Evolutionary conservation across 92 coral and sea anemone genomes (phyloP).

Genomic region (Zoanthus gigantus): DNA sequence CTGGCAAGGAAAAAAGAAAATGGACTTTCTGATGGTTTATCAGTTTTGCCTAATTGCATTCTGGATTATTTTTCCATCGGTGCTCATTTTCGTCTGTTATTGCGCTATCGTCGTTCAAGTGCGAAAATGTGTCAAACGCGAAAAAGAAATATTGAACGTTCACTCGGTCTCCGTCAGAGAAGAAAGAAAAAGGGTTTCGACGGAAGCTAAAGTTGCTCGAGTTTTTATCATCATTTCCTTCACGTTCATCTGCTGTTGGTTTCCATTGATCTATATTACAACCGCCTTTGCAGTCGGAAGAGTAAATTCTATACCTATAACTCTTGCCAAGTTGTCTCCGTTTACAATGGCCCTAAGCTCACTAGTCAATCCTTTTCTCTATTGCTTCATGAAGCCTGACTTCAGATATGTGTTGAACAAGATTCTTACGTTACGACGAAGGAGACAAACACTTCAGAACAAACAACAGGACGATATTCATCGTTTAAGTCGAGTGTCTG

Average conservation of each 20-base stretch:
- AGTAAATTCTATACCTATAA: constrained; percentile 17
- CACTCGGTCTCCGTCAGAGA: constrained; percentile 13
- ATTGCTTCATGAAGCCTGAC: constrained; percentile 59
- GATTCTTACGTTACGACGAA: constrained; percentile 8
- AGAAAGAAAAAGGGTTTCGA: constrained; percentile 44
- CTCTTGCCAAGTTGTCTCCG: constrained; percentile 48
- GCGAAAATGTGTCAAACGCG: constrained; percentile 13
- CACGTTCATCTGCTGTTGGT: constrained; percentile 63
- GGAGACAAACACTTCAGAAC: background rate
- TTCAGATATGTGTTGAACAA: constrained; percentile 46
- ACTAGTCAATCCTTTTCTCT: constrained; percentile 59
- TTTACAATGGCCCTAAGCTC: constrained; percentile 61
- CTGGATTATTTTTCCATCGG: constrained; percentile 38
- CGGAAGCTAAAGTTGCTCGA: constrained; percentile 57
- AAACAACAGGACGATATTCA: background rate
- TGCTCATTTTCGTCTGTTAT: constrained; percentile 38
- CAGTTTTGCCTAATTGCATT: constrained; percentile 45
- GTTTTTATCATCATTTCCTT: constrained; percentile 46
- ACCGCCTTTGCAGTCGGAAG: constrained; percentile 56
- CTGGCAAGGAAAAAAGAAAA: constrained; percentile 43
- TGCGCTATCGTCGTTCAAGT: constrained; percentile 35
- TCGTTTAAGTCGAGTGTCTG: constrained; percentile 21
- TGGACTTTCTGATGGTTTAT: constrained; percentile 12
- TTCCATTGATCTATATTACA: constrained; percentile 56
- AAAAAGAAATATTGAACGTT: constrained; percentile 4